A percentile compares a stretch with the other conserved stretches of the same genome.
Evolutionary conservation across 2,888 invertebrate species (phyloP).

Genomic region (Fragum fragum): DNA sequence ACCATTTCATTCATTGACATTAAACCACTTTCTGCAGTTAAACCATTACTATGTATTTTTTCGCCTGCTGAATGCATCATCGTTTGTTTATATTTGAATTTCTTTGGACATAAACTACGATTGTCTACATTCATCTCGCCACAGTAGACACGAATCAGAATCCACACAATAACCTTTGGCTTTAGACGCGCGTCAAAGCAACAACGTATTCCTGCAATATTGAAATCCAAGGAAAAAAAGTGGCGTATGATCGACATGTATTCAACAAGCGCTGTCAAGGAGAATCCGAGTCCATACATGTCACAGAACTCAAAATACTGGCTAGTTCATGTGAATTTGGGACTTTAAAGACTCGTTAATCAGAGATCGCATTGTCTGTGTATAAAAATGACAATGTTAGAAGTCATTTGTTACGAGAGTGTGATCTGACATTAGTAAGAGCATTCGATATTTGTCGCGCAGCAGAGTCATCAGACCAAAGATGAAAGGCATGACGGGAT

Average conservation of each 20-base stretch:
- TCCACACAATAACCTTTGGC: neutral
- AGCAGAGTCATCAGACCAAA: too few relatives aligned
- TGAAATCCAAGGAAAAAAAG: neutral
- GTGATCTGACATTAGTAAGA: too few relatives aligned
- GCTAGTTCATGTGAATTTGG: too few relatives aligned
- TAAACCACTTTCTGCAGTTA: constrained; percentile 30
- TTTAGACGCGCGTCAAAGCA: neutral
- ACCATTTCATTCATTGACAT: constrained; percentile 38
- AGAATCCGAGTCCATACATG: too few relatives aligned
- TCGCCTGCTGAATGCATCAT: neutral
- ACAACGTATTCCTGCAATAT: neutral
- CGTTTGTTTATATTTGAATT: constrained; percentile 4
- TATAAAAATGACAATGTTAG: too few relatives aligned
- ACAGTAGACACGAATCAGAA: constrained; percentile 35
- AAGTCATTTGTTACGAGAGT: too few relatives aligned
- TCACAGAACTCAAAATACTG: too few relatives aligned
- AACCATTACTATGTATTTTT: neutral
- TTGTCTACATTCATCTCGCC: constrained; percentile 35
- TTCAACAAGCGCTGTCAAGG: neutral
- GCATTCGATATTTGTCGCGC: too few relatives aligned
- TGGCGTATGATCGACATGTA: neutral
- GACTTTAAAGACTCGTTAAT: too few relatives aligned
- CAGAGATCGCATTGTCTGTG: too few relatives aligned
- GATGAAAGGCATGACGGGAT: too few relatives aligned
- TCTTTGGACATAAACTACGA: constrained; percentile 38